Conservation (phyloP, 2,113 vertebrate species). For the Sorex fumeus region DNA sequence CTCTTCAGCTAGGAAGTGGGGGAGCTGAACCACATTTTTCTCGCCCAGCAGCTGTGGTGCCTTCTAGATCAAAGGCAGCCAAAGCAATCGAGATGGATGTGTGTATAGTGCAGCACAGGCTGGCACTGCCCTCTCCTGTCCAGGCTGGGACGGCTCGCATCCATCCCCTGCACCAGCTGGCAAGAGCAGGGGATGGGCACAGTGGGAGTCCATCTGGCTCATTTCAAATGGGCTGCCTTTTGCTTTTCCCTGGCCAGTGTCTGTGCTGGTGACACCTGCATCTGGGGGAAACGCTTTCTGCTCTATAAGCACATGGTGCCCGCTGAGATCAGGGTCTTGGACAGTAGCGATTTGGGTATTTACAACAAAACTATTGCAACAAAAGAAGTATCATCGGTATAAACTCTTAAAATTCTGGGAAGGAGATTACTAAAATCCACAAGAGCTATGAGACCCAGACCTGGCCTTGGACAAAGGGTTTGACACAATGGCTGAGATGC, state of each 20-base stretch:
- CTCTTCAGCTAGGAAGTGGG: background rate
- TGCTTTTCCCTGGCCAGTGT: background rate
- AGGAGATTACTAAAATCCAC: constrained; percentile 72
- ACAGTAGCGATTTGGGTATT: constrained; percentile 39
- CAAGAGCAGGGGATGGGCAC: background rate
- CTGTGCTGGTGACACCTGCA: background rate
- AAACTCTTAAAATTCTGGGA: constrained; percentile 66
- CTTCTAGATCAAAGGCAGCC: background rate
- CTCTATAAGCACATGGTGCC: background rate
- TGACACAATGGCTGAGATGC: constrained; percentile 72
- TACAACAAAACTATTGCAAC: background rate
- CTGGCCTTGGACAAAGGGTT: constrained; percentile 45
- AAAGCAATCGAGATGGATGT: background rate
- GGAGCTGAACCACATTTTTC: background rate
- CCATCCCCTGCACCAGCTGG: background rate
- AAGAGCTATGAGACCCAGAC: constrained; percentile 66
- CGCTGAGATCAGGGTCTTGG: background rate
- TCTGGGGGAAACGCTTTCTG: constrained; percentile 11
- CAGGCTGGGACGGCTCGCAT: too few relatives aligned
- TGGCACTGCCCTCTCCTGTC: background rate
- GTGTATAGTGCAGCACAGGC: background rate
- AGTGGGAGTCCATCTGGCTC: background rate
- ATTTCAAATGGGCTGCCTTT: background rate
- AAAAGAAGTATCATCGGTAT: constrained; percentile 68
- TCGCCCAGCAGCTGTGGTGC: background rate